Evolutionary conservation across 2,888 invertebrate species (phyloP).

Genomic region (Epinotia brunnichana): DNA sequence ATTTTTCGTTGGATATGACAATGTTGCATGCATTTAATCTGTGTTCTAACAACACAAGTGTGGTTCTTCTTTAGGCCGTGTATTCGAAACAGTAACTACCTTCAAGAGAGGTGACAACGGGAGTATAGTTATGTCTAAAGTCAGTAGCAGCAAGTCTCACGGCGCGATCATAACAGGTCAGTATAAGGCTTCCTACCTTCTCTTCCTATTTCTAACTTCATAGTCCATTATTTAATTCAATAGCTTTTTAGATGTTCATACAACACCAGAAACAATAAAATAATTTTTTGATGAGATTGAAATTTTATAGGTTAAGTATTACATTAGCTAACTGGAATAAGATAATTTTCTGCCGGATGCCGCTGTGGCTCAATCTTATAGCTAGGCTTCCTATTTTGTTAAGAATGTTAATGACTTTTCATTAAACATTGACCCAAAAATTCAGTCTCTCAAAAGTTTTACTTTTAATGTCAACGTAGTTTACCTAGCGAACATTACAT

Average conservation of each 20-base stretch:
- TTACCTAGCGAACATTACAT: neutral
- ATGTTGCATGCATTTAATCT: conserved; percentile 77
- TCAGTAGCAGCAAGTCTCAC: conserved; percentile 85
- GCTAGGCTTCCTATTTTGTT: neutral
- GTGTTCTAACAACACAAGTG: conserved; percentile 79
- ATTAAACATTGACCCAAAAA: neutral
- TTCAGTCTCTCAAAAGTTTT: neutral
- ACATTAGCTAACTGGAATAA: too few relatives aligned
- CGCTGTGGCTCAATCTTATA: neutral
- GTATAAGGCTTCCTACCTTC: conserved; percentile 73
- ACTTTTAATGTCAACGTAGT: neutral
- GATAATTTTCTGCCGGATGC: too few relatives aligned
- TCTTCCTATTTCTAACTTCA: conserved; percentile 55
- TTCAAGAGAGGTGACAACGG: conserved; percentile 80
- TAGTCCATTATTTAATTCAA: conserved; percentile 33
- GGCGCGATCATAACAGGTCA: conserved; percentile 87
- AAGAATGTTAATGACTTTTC: neutral
- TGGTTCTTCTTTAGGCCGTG: conserved; percentile 83
- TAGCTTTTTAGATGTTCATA: conserved; percentile 30
- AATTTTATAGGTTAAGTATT: neutral
- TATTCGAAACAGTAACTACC: conserved; percentile 82
- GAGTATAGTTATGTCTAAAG: conserved; percentile 80
- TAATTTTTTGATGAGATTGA: conserved; percentile 6
- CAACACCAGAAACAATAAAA: neutral
- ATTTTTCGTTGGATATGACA: conserved; percentile 42